Conservation (phyloP, 2,888 invertebrate genomes). For the Saturnia japonica region DNA sequence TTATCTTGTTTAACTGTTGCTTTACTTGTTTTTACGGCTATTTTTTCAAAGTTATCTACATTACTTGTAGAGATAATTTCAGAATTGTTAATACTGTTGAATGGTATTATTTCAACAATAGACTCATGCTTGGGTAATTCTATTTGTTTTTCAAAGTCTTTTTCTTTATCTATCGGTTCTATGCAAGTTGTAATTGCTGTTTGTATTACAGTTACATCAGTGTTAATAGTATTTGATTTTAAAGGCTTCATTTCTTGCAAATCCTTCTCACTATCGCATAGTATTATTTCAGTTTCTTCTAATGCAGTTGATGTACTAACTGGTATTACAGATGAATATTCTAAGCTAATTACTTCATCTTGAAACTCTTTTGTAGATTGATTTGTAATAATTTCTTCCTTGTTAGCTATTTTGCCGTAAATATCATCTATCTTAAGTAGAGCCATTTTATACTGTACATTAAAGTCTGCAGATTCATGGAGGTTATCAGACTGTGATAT, state of each 20-base stretch:
- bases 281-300: conserved; percentile 73
- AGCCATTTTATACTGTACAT: conserved; percentile 59
- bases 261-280: conserved; percentile 76
- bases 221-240: conserved; percentile 57
- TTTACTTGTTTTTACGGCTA: conserved; percentile 36
- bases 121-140: conserved; percentile 46
- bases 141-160: conserved; percentile 56
- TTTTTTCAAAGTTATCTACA: conserved; percentile 43
- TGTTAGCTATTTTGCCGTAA: conserved; percentile 68
- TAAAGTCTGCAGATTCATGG: conserved; percentile 59
- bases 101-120: conserved; percentile 57
- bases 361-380: conserved; percentile 56
- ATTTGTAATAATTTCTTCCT: conserved; percentile 61
- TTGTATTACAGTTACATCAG: conserved; percentile 79
- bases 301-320: conserved; percentile 60
- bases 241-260: conserved; percentile 47
- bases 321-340: conserved; percentile 51
- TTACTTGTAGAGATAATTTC: conserved; percentile 57
- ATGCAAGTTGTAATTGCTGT: conserved; percentile 80
- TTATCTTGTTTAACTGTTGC: conserved; percentile 47
- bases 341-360: conserved; percentile 43
- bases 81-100: conserved; percentile 59
- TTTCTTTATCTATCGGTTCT: conserved; percentile 81
- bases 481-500: conserved; percentile 79
- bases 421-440: conserved; percentile 59